Percentiles rank a stretch among this genome's conserved stretches.
Evolutionary conservation across 2,797 vertebrate species (phyloP).

Genomic region (Hephaestus fuliginosus): DNA sequence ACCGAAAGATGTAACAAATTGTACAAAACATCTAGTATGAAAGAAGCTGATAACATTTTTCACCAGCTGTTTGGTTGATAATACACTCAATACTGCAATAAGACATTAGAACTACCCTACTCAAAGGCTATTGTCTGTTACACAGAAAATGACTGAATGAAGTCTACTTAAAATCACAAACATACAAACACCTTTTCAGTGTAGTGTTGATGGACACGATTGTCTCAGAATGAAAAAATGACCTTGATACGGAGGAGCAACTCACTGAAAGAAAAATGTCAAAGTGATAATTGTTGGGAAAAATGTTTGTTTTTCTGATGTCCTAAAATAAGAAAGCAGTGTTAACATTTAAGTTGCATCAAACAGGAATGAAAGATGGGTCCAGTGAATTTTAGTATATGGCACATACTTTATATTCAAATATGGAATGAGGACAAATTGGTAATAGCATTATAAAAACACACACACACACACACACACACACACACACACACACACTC

Average conservation of each 20-base stretch:
- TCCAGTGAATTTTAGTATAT: background rate
- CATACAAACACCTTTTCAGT: background rate
- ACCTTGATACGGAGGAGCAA: conserved; percentile 1
- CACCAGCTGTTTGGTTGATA: background rate
- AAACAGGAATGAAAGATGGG: background rate
- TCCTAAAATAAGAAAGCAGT: background rate
- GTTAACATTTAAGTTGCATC: background rate
- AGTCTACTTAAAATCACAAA: background rate
- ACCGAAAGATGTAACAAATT: background rate
- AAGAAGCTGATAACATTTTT: background rate
- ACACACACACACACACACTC: background rate
- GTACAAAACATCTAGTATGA: background rate
- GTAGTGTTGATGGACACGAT: background rate
- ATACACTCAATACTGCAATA: background rate
- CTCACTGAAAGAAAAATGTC: background rate
- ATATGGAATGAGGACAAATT: background rate
- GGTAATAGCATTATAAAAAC: background rate
- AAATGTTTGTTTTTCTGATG: background rate
- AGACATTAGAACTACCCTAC: background rate
- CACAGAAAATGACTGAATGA: background rate
- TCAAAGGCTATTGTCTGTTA: background rate
- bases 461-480: conserved; percentile 9
- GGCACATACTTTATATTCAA: background rate
- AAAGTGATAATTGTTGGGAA: background rate
- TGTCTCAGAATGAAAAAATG: background rate